These are phyloP conservation scores for Dryococelus australis DNA, from an alignment of 2,888 invertebrate genomes.

Conservation along the genomic window DNA sequence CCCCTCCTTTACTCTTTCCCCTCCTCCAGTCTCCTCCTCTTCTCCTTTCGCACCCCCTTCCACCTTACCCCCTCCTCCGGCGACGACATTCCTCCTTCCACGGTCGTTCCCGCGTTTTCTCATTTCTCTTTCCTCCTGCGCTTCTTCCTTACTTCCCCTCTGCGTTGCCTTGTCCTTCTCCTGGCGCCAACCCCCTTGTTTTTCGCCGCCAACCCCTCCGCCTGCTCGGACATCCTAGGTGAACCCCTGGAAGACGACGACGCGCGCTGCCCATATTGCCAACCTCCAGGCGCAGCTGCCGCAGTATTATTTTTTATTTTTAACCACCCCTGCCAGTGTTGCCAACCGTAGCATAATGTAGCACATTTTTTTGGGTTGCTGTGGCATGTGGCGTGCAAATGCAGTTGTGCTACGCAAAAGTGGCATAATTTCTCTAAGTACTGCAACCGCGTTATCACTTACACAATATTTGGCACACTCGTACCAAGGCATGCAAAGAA, in stretches of 20 bases:
- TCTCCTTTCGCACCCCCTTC: slow-evolving; percentile 22
- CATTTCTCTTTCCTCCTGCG: neutral
- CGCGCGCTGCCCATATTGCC: neutral
- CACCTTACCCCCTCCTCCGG: neutral
- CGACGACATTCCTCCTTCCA: neutral
- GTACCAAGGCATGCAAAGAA: too few relatives aligned
- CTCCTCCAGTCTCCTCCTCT: slow-evolving; percentile 43
- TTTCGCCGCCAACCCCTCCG: slow-evolving; percentile 18
- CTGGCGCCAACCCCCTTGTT: slow-evolving; percentile 23
- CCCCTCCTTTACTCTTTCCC: slow-evolving; percentile 45
- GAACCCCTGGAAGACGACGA: neutral
- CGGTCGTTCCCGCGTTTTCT: too few relatives aligned
- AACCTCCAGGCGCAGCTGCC: neutral
- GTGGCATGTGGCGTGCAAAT: too few relatives aligned
- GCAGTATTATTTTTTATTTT: neutral
- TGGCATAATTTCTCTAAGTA: too few relatives aligned
- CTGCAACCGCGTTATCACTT: too few relatives aligned
- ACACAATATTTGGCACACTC: too few relatives aligned
- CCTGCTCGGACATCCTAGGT: neutral
- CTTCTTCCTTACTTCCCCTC: neutral
- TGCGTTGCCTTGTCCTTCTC: neutral
- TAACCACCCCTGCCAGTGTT: neutral
- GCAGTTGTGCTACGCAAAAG: too few relatives aligned
- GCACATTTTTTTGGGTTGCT: too few relatives aligned
- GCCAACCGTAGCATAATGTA: too few relatives aligned